A percentile compares a stretch with the other conserved stretches of the same genome.
phyloP scores from a whole-genome alignment of 2,888 invertebrate species.

The Lasioglossum pauxillum region DNA sequence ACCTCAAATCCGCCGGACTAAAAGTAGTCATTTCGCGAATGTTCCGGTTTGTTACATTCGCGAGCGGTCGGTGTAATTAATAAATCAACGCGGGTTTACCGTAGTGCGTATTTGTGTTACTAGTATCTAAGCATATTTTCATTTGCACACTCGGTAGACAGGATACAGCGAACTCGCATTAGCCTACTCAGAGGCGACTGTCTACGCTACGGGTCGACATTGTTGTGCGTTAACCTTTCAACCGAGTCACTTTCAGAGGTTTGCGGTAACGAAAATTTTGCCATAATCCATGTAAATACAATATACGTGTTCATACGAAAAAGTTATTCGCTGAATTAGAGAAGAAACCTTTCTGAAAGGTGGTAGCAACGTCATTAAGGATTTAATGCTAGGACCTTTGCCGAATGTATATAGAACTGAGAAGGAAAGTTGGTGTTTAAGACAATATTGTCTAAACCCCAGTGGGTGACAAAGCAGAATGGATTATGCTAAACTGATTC shows the following conservation, averaged over 20 bases:
- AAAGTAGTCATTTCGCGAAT: slow-evolving; percentile 44
- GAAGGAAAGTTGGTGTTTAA: background rate
- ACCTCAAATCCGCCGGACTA: slow-evolving; percentile 27
- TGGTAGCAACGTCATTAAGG: too few species aligned
- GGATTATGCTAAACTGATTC: background rate
- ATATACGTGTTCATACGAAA: background rate
- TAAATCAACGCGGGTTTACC: slow-evolving; percentile 6
- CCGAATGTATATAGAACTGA: background rate
- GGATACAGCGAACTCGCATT: slow-evolving; percentile 7
- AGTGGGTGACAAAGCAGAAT: background rate
- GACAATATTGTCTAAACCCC: background rate
- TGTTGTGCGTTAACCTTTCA: background rate
- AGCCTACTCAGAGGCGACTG: background rate
- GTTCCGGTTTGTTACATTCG: slow-evolving; percentile 49
- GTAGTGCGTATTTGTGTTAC: background rate
- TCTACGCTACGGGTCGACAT: background rate
- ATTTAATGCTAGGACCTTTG: too few species aligned
- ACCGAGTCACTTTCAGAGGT: background rate
- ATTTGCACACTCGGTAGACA: background rate
- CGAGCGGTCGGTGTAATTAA: slow-evolving; percentile 3
- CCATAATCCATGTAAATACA: background rate
- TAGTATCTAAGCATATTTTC: background rate
- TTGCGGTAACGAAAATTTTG: background rate
- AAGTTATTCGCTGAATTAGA: background rate
- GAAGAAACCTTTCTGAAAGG: background rate